Evolutionary conservation across 2,797 vertebrate genomes (phyloP), one percentile per base, ranked within the genome.

Genomic region (Poecilia wingei): DNA sequence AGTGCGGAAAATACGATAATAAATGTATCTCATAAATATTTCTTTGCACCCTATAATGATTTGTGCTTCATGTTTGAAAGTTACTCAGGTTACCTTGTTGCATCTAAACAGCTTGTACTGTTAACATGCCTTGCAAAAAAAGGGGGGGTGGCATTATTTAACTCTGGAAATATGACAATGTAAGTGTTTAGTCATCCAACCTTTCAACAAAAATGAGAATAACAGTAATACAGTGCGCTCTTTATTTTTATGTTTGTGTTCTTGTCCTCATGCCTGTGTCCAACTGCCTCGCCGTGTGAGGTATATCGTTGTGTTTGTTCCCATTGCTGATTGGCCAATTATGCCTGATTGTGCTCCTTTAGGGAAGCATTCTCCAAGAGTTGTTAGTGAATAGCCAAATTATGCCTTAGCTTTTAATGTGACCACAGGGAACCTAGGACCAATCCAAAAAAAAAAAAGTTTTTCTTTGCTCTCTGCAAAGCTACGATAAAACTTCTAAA

Each of bases 341-440:
- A 94, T 84, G 86, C 53, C 87, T 94, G 94, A 94, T 94, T 95
- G 91, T 93, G 90, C 93, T 94, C 88, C 93, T 93, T 88, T 87
- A 92, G 92, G 91, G 85, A 87, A 90, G 86, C 84, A 80, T 92
- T 91, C 91, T 91, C 89, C 55, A 88, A 82, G 86, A 90, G 82
- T 87, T 87, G 91, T 91, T 91, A 87, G 91, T 87, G 89, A 93
- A 92, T 87, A 80, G 84, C 84, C 83, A 91, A 93, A 94, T 95
- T 93, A 94, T 93, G 86, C 91, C 81, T 82, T 69, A 28, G 88
- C 83, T 86, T 89, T 91, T 93, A 94, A 94, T 94, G 90, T 91
- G 93, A 85, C 92, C 88, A 69, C 43, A 77, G 90, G 92, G 92
- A 94, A 82, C 45, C 76, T 46, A 64, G 57, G 84, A 84, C 77